Conservation (phyloP, 92 coral and sea anemone genomes). For the Meandrina meandrites region DNA sequence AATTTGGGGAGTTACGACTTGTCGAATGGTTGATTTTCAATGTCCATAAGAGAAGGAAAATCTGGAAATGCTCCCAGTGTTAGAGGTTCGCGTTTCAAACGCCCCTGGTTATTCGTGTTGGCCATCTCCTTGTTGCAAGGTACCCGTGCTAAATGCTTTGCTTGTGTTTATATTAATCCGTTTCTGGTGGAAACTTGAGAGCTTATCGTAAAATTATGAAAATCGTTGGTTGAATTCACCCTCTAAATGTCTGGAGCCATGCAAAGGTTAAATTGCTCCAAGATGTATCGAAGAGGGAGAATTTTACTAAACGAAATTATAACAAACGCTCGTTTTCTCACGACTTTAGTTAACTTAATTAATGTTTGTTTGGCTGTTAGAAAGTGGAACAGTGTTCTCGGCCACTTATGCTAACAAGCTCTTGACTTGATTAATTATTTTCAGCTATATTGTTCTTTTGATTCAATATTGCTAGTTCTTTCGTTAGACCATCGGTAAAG, state of each 20-base stretch:
- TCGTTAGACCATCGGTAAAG: no score
- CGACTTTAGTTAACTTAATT: constrained; percentile 17
- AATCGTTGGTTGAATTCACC: background rate
- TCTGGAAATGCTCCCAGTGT: constrained; percentile 18
- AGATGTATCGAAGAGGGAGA: no score
- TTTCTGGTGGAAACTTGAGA: constrained; percentile 32
- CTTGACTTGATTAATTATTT: constrained; percentile 13
- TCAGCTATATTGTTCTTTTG: background rate
- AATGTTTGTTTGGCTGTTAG: constrained; percentile 13
- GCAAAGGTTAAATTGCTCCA: background rate
- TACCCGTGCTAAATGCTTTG: constrained; percentile 29
- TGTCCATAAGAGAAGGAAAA: constrained; percentile 29
- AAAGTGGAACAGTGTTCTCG: constrained; percentile 7
- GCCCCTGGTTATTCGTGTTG: constrained; percentile 23
- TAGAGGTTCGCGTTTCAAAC: constrained; percentile 29
- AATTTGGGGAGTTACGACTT: background rate
- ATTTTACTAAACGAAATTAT: background rate
- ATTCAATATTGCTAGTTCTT: background rate
- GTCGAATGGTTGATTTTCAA: constrained; percentile 42
- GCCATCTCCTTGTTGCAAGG: constrained; percentile 36
- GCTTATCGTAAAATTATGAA: background rate
- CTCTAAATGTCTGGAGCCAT: background rate
- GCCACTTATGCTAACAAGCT: constrained; percentile 22
- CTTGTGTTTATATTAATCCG: constrained; percentile 37
- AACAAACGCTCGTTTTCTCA: background rate